Evolutionary conservation across 37 sponge, comb jelly and placozoan species (phyloP), one percentile per base, ranked within the genome.

Genomic region (Eunapius fragilis): DNA sequence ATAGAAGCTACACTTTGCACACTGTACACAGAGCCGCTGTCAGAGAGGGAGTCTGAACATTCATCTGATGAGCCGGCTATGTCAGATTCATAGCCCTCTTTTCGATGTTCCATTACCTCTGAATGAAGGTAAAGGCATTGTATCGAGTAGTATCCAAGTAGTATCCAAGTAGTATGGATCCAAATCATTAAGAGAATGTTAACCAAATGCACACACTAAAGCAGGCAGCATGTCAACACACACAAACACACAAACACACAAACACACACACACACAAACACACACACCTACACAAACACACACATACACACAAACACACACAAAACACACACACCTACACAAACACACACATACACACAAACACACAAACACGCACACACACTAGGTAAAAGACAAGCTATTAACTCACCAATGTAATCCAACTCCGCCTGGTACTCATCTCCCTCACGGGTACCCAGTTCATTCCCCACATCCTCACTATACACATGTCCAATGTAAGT

Each of bases 401-500:
- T 41, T 41, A 41, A 58, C 86, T 85, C 76, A 97, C 96, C 98
- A 68, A 98, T 89, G 78, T 96, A 95, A 70, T 98, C 98, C 80
- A 98, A 50, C 24, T 98, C 98, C 0, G 96, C 98, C 69, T 94
- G 76, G 47, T 96, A 98, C n/a, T 94, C 89, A 71, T 98, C 98
- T 32, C 94, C 96, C 79, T 78, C 76, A 2, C 12, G 30, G 31
- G 45, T 72, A 30, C 89, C 37, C 68, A 89, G 89, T 82, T 88
- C 81, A 31, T 97, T 85, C 4, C 89, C 95, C 2, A 37, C 77
- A 22, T 90, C 72, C 22, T 97, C 98, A 6, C 91, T 90, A 38
- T 87, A 86, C 17, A 97, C 68, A 11, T 79, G 75, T 0, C 98
- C 98, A 76, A 77, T 75, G 76, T 97, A 97, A 19, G 86, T 81